These are phyloP conservation scores for Drosophila pullipes DNA, from an alignment of 2,888 invertebrate genomes.

Conservation along the genomic window DNA sequence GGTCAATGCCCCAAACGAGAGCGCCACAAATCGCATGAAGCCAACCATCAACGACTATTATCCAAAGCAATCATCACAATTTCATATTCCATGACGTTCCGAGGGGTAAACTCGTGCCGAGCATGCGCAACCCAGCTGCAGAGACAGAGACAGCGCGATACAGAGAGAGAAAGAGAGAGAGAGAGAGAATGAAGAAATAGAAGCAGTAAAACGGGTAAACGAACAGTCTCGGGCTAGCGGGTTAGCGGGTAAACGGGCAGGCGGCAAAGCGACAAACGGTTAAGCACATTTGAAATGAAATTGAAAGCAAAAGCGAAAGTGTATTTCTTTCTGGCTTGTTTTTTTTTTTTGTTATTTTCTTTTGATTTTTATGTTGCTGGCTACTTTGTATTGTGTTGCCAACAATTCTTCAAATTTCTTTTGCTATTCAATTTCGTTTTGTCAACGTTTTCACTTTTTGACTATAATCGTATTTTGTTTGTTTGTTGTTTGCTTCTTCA, in stretches of 20 bases:
- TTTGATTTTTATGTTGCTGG: slow-evolving; percentile 17
- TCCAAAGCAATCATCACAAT: slow-evolving; percentile 21
- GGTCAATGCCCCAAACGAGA: slow-evolving; percentile 30
- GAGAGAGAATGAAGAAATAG: slow-evolving; percentile 9
- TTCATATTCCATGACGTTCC: slow-evolving; percentile 16
- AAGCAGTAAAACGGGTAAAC: neutral
- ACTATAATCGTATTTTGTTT: slow-evolving; percentile 38
- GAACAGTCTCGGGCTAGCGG: neutral
- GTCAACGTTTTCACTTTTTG: slow-evolving; percentile 77
- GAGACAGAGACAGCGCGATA: neutral
- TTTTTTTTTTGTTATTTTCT: neutral
- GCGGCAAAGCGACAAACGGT: slow-evolving; percentile 27
- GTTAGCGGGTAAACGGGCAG: neutral
- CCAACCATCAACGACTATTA: slow-evolving; percentile 39
- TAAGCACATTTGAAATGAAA: slow-evolving; percentile 73
- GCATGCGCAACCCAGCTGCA: slow-evolving; percentile 48
- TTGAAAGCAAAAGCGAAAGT: slow-evolving; percentile 81
- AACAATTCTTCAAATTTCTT: slow-evolving; percentile 77
- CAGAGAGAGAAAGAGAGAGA: neutral
- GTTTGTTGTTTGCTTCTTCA: slow-evolving; percentile 19
- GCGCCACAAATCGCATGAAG: slow-evolving; percentile 3
- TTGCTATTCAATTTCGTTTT: slow-evolving; percentile 64
- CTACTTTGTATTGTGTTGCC: slow-evolving; percentile 35
- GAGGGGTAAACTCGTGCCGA: slow-evolving; percentile 56
- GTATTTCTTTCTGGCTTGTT: slow-evolving; percentile 69